Evolutionary conservation across 1,140 invertebrate genomes (phyloP).

Genomic region (Stegodyphus mimosarum): DNA sequence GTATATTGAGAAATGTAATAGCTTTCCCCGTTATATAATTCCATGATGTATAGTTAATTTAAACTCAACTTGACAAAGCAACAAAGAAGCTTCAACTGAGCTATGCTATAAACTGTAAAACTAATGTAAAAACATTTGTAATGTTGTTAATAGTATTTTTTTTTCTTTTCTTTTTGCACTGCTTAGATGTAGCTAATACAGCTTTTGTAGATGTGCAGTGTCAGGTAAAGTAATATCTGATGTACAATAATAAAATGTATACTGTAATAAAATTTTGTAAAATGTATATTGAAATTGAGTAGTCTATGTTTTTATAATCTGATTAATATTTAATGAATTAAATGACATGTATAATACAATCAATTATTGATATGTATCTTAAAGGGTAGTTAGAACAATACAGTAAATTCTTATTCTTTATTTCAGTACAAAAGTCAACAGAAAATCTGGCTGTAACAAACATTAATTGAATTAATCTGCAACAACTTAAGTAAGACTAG

Average conservation of each 20-base stretch:
- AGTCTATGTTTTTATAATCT: no score
- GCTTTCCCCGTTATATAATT: not conserved
- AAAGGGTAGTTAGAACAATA: no score
- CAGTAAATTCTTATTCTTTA: no score
- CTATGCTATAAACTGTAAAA: slow-evolving; percentile 40
- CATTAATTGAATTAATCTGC: no score
- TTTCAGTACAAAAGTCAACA: no score
- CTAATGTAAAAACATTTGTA: slow-evolving; percentile 16
- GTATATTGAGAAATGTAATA: not conserved
- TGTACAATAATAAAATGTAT: slow-evolving; percentile 24
- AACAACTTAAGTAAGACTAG: no score
- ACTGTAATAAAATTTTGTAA: slow-evolving; percentile 25
- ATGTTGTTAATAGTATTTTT: not conserved
- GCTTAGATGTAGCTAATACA: slow-evolving; percentile 4
- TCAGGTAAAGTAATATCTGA: not conserved
- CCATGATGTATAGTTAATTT: not conserved
- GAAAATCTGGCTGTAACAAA: no score
- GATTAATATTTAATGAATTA: no score
- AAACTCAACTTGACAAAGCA: not conserved
- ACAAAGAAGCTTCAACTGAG: slow-evolving; percentile 39
- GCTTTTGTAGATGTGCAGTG: slow-evolving; percentile 44
- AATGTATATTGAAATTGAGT: no score
- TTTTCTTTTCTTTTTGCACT: slow-evolving; percentile 17
- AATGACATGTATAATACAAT: no score
- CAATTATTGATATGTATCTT: no score